Evolutionary conservation across 2,113 vertebrate genomes (phyloP).

Genomic region (Sapajus apella): DNA sequence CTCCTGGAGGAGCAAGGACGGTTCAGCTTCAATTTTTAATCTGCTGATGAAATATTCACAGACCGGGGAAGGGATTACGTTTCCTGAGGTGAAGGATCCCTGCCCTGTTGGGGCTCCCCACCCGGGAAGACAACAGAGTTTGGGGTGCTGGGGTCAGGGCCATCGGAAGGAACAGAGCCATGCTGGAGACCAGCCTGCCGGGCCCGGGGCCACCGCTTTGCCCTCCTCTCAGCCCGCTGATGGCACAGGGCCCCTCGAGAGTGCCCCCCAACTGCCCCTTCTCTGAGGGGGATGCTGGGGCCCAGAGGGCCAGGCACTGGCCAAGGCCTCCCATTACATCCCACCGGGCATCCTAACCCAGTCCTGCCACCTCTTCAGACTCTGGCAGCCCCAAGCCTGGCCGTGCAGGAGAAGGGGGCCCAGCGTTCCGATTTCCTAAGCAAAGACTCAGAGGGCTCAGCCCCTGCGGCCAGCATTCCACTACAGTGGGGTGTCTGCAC

Average conservation of each 20-base stretch:
- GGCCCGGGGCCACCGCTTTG: fast-evolving
- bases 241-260: background rate
- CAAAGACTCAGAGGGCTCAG: too few relatives aligned
- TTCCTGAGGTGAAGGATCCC: conserved; percentile 79
- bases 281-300: fast-evolving
- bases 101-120: background rate
- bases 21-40: conserved; percentile 85
- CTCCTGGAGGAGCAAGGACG: conserved; percentile 51
- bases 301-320: background rate
- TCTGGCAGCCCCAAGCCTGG: fast-evolving
- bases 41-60: conserved; percentile 85
- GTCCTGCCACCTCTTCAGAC: fast-evolving
- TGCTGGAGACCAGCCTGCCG: fast-evolving
- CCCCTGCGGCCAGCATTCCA: fast-evolving
- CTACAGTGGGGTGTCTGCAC: fast-evolving
- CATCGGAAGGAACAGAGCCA: background rate
- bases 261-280: background rate
- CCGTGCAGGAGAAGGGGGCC: background rate
- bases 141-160: fast-evolving
- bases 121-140: background rate
- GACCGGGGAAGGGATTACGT: conserved; percentile 72
- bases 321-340: background rate
- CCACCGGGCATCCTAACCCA: background rate
- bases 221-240: background rate
- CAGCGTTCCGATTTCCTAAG: fast-evolving